Base-by-base conservation (phyloP, 2,113 vertebrate species). In the Lethenteron camtschaticum region DNA sequence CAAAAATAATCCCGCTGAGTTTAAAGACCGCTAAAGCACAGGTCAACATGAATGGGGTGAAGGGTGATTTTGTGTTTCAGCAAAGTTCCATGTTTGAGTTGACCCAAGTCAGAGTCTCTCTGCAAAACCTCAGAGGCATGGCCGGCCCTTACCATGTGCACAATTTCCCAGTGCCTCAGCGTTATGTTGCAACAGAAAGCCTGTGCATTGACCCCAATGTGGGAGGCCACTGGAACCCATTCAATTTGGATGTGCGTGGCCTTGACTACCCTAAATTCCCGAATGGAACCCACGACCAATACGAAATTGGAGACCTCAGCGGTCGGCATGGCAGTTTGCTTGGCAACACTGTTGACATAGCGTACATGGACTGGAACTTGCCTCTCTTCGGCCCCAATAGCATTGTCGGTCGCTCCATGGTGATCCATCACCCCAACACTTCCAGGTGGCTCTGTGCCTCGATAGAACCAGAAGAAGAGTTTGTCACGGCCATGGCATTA, bases 191-290 rank as follows among this genome's bases (percentile, higher is more conserved):
- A 1, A 3, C 56, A 12, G 73, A 76, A 56, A 73, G 71, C 69
- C n/a, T 72, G 12, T 86, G 85, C 68, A 78, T 77, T 20, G 78
- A 81, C 63, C 77, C 81, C 68, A 80, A 81, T 14, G 74, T 81
- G 4, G 84, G 80, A 12, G 80, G 78, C 4, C 83, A 85, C 74
- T 85, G 75, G 81, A 83, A 85, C 74, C 85, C 85, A 8, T 85
- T 83, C 56, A 20, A 56, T 5, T 18, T 84, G n/a, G 58, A 78
- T 58, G 70, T 68, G 4, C 75, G 1, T 1, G 70, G n/a, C 20
- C 57, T 78, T 13, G 12, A 72, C 9, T 83, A 84, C 71, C 82
- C 83, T 1, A 72, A 16, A 7, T 70, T 2, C 13, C 72, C 77
- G 9, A 78, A 79, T 2, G 80, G 77, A 56, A 83, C 82, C 10